These are phyloP conservation scores for Trichacis sp. DNA, from an alignment of 2,888 invertebrate genomes.

Conservation along the genomic window DNA sequence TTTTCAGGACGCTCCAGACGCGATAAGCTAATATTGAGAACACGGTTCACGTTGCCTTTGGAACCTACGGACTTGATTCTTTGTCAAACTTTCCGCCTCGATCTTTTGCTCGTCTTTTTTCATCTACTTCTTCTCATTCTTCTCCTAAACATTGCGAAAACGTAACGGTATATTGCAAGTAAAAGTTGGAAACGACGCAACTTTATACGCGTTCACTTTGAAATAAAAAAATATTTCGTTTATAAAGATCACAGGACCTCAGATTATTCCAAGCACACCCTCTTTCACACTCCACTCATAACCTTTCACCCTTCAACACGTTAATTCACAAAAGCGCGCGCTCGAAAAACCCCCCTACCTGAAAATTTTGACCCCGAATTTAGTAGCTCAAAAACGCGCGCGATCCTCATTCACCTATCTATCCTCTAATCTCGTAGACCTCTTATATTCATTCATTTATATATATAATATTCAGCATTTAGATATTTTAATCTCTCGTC, in stretches of 20 bases:
- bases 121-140: conserved; percentile 50
- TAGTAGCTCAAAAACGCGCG: conserved; percentile 45
- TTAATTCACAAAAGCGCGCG: conserved; percentile 13
- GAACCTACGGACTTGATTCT: conserved; percentile 52
- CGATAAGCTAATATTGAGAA: conserved; percentile 26
- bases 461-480: conserved; percentile 68
- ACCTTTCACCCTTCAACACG: conserved; percentile 6
- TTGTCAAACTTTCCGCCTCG: conserved; percentile 49
- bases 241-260: conserved; percentile 70
- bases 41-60: conserved; percentile 37
- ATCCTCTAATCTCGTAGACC: conserved; percentile 66
- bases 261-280: conserved; percentile 63
- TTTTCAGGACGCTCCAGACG: conserved; percentile 33
- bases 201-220: conserved; percentile 61
- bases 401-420: conserved; percentile 52
- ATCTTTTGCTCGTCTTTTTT: conserved; percentile 46
- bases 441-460: conserved; percentile 55
- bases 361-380: conserved; percentile 12
- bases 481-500: conserved; percentile 61
- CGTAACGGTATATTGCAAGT: conserved; percentile 69
- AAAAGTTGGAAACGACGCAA: conserved; percentile 66
- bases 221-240: conserved; percentile 70
- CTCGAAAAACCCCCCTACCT: conserved; percentile 34
- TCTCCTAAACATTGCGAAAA: conserved; percentile 69
- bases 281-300: conserved; percentile 43